phyloP scores from a whole-genome alignment of 2,797 vertebrate genomes.

The Phataginus tetradactyla region DNA sequence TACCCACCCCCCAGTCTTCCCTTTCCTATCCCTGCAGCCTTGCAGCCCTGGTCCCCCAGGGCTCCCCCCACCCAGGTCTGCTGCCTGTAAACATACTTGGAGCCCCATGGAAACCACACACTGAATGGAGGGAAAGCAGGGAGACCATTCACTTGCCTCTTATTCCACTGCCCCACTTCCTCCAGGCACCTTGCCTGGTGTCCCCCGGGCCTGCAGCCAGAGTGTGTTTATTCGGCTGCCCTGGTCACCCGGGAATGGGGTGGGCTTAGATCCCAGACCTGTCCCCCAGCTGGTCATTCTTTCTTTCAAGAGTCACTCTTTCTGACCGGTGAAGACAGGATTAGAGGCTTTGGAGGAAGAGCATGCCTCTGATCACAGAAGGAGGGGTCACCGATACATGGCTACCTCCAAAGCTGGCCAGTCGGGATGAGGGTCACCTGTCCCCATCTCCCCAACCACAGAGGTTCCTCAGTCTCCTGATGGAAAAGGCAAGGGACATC shows the following conservation, averaged over 20 bases:
- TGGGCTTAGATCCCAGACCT: conserved; percentile 78
- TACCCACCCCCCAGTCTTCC: not conserved
- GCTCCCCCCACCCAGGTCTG: conserved; percentile 21
- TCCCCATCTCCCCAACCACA: not conserved
- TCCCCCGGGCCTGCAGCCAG: conserved; percentile 69
- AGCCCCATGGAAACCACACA: conserved; percentile 79
- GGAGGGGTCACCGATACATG: not conserved
- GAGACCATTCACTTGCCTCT: conserved; percentile 72
- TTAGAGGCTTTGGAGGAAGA: conserved; percentile 77
- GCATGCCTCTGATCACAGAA: not conserved
- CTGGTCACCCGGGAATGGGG: conserved; percentile 79
- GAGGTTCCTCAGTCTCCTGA: not conserved
- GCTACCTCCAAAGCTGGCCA: not conserved
- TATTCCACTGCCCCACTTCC: conserved; percentile 79
- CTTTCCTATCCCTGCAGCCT: conserved; percentile 54
- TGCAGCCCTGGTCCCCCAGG: not conserved
- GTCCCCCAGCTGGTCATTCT: conserved; percentile 78
- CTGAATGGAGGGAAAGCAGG: conserved; percentile 69
- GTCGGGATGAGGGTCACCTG: not conserved
- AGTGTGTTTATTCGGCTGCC: conserved; percentile 75
- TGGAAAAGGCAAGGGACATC: not conserved
- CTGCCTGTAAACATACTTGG: conserved; percentile 70
- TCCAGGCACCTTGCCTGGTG: conserved; percentile 79
- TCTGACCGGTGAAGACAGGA: conserved; percentile 92
- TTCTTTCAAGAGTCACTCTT: conserved; percentile 91